phyloP scores from a whole-genome alignment of 1,140 invertebrate species.

The Chionoecetes opilio region DNA sequence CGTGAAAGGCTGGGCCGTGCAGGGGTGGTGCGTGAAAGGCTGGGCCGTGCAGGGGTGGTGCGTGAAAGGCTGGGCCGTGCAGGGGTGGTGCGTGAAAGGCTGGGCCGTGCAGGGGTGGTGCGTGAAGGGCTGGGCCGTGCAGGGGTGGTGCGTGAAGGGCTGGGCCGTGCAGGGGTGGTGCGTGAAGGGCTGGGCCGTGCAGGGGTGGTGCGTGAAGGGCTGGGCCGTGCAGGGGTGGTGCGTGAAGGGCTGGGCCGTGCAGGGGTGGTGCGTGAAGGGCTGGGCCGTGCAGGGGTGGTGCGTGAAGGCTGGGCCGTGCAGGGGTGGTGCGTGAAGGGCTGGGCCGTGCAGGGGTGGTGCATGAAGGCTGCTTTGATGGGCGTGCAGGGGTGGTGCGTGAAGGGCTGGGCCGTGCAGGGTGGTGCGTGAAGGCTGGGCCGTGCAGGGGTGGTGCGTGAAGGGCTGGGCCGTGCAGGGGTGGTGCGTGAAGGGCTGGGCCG shows the following conservation, averaged over 20 bases:
- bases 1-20: neutral
- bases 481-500: conserved; percentile 29
- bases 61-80: neutral
- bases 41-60: conserved; percentile 49
- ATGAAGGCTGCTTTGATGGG: too few relatives aligned
- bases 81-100: conserved; percentile 45
- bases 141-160: conserved; percentile 50
- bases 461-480: neutral
- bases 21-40: conserved; percentile 45
- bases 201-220: conserved; percentile 50
- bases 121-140: neutral
- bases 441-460: conserved; percentile 17
- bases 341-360: conserved; percentile 39
- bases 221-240: conserved; percentile 49
- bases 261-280: conserved; percentile 50
- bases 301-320: too few relatives aligned
- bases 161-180: conserved; percentile 49
- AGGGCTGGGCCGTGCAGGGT: neutral
- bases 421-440: conserved; percentile 55
- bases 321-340: conserved; percentile 29
- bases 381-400: conserved; percentile 15
- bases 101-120: conserved; percentile 49
- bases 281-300: conserved; percentile 49
- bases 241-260: neutral
- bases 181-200: neutral